Evolutionary conservation across 1,140 invertebrate genomes (phyloP), one percentile per base, ranked within the genome.

Genomic region (Antheraea pernyi): DNA sequence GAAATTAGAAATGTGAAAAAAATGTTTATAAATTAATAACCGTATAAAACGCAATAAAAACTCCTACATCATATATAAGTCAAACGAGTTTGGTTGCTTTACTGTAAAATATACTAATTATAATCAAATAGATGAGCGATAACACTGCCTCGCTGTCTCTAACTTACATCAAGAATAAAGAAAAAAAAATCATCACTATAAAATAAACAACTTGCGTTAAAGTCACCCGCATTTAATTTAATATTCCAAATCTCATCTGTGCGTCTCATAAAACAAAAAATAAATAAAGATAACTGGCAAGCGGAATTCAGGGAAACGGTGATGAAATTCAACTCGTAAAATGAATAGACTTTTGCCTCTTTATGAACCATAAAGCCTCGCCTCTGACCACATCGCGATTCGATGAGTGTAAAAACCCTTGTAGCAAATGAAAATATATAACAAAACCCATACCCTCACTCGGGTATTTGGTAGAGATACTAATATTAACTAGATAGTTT

Each of bases 291-390:
- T 84, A 83, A 83, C 79, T 76, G 66, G 30, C 74, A 82, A 74
- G 74, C 68, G 62, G 74, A 79, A 77, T 81, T 74, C 62, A 58
- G 68, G 70, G 68, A 75, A 80, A 70, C 76, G 65, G 79, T 84
- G 82, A 86, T 86, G 79, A 84, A 84, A 84, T 84, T 81, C 80
- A 72, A 80, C 74, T 78, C 80, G 70, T 85, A 83, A 85, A 84
- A 80, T 82, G 77, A 82, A 82, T 84, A 84, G 79, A 81, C 75
- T 79, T 70, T 58, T 42, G 39, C 69, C 67, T 85, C 83, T 53
- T 53, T 85, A 84, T 79, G 65, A 73, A 30, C 79, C 78, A 74
- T 83, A 83, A 83, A 83, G 63, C 36, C 30, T 42, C 61, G 46
- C 59, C 13, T 37, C 37, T 37, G 69, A 68, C 62, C 65, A 66